Evolutionary conservation across 2,797 vertebrate species (phyloP).

Genomic region (Halcyon smyrnensis): DNA sequence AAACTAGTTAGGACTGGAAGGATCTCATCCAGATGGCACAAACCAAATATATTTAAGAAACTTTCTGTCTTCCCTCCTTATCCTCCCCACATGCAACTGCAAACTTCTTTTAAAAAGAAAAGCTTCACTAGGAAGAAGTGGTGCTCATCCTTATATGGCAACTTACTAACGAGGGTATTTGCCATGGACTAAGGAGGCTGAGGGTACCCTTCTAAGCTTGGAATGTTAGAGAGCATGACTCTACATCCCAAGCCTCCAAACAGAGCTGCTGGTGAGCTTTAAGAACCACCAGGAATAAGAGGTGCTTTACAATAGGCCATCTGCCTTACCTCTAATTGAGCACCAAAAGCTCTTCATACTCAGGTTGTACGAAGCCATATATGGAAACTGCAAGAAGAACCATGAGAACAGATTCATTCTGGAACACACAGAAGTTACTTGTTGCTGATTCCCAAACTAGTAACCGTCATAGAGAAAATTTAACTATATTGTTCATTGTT

Average conservation of each 20-base stretch:
- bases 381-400: background rate
- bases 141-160: background rate
- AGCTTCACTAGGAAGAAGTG: background rate
- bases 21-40: background rate
- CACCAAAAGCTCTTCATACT: background rate
- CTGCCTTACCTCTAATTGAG: background rate
- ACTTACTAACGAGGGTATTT: background rate
- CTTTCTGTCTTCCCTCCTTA: background rate
- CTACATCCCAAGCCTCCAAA: background rate
- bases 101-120: background rate
- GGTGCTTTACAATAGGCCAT: background rate
- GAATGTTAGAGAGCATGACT: background rate
- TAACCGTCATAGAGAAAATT: background rate
- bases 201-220: background rate
- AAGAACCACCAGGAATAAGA: background rate
- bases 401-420: background rate
- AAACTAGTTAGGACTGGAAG: background rate
- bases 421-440: background rate
- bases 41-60: background rate
- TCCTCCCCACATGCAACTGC: background rate
- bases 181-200: background rate
- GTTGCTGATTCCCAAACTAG: background rate
- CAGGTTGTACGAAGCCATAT: rapidly evolving
- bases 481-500: background rate
- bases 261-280: background rate